Percentiles rank a stretch among this genome's conserved stretches.
Evolutionary conservation across 2,797 vertebrate species (phyloP).

Genomic region (Siniperca undulata): DNA sequence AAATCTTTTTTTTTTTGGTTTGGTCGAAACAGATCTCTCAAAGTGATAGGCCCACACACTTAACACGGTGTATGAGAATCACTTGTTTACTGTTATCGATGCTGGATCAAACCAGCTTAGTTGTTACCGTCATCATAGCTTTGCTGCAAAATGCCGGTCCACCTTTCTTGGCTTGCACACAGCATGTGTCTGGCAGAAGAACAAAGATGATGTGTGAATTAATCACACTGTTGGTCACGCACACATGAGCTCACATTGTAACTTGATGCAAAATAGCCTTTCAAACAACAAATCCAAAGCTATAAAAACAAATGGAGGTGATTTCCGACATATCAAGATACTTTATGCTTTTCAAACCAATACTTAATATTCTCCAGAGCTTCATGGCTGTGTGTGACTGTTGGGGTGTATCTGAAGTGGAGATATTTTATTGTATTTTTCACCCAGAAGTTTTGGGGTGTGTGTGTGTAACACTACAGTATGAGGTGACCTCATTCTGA

Average conservation of each 20-base stretch:
- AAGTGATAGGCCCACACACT: not conserved
- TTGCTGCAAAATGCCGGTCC: not conserved
- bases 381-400: conserved; percentile 70
- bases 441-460: conserved; percentile 73
- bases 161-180: not conserved
- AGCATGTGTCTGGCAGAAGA: conserved; percentile 25
- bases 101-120: not conserved
- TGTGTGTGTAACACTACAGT: conserved; percentile 71
- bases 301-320: conserved; percentile 70
- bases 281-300: conserved; percentile 53
- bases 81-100: not conserved
- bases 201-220: conserved; percentile 13
- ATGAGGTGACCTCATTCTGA: conserved; percentile 84
- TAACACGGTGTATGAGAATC: not conserved
- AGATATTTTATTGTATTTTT: conserved; percentile 74
- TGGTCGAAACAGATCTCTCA: not conserved
- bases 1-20: not conserved
- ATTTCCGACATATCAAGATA: conserved; percentile 73
- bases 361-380: conserved; percentile 81
- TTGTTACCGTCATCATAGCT: not conserved
- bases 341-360: conserved; percentile 70
- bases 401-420: conserved; percentile 68
- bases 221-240: conserved; percentile 9
- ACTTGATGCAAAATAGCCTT: conserved; percentile 42
- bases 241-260: conserved; percentile 54